These are phyloP conservation scores for Paralinhomoeus sp. DNA, from an alignment of 2,888 invertebrate species.

Conservation along the genomic window DNA sequence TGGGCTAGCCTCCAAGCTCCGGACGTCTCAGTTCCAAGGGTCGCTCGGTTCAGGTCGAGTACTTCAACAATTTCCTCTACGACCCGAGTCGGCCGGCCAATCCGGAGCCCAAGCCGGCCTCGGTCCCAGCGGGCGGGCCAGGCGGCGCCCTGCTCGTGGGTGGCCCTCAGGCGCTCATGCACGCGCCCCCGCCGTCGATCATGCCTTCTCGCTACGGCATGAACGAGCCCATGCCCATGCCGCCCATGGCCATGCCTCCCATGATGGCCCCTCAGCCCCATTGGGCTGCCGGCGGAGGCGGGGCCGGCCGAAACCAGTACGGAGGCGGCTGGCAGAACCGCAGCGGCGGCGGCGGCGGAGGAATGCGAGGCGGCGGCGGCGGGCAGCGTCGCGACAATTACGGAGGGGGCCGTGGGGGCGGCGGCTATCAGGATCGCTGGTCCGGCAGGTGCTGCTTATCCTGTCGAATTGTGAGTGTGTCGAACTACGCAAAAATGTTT, in stretches of 20 bases:
- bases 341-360: neutral
- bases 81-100: conserved; percentile 83
- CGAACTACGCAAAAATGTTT: too few species aligned
- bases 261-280: neutral
- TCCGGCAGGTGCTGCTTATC: neutral
- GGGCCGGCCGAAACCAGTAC: conserved; percentile 21
- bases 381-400: neutral
- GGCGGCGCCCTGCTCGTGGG: neutral
- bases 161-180: neutral
- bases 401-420: conserved; percentile 1
- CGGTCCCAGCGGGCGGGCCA: conserved; percentile 15
- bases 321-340: neutral
- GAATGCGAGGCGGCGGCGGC: neutral
- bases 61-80: conserved; percentile 79
- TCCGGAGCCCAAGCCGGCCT: conserved; percentile 39
- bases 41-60: conserved; percentile 41
- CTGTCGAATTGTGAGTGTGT: too few species aligned
- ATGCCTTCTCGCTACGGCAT: neutral
- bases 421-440: neutral
- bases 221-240: neutral
- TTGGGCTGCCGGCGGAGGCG: conserved; percentile 14
- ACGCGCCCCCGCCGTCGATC: neutral
- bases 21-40: neutral
- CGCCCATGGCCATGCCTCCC: too few species aligned
- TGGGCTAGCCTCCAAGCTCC: conserved; percentile 11